Percentiles rank a stretch among this genome's conserved stretches.
These are phyloP conservation scores for Mechanitis mazaeus DNA, from an alignment of 2,888 invertebrate species.

Conservation along the genomic window DNA sequence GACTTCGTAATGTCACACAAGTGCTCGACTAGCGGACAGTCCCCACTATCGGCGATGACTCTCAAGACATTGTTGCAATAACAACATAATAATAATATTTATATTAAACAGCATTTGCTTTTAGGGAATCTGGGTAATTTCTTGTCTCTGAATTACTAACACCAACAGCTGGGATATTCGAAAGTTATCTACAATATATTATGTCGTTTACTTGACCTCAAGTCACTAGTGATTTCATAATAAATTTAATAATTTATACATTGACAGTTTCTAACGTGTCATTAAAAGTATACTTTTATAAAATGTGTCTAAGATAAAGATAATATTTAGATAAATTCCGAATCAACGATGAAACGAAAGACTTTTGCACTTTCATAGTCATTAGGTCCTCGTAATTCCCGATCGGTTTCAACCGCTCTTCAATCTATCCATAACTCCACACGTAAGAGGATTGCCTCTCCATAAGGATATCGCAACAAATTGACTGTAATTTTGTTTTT, in stretches of 20 bases:
- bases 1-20: too few relatives aligned
- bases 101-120: not conserved
- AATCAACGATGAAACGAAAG: conserved; percentile 49
- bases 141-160: not conserved
- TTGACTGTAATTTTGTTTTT: conserved; percentile 71
- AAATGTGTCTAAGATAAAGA: conserved; percentile 43
- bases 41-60: too few relatives aligned
- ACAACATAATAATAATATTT: not conserved
- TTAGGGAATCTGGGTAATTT: too few relatives aligned
- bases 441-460: conserved; percentile 63
- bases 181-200: not conserved
- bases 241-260: not conserved
- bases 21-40: too few relatives aligned
- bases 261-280: too few relatives aligned
- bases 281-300: too few relatives aligned
- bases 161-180: not conserved
- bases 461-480: conserved; percentile 71
- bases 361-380: conserved; percentile 59
- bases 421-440: conserved; percentile 46
- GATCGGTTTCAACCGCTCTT: conserved; percentile 38
- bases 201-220: not conserved
- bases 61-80: too few relatives aligned
- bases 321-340: conserved; percentile 56
- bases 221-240: not conserved
- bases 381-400: conserved; percentile 51